Percentiles rank a stretch among this genome's conserved stretches.
Conservation (phyloP, 2,888 invertebrate species). For the Polylopha cassiicola region DNA sequence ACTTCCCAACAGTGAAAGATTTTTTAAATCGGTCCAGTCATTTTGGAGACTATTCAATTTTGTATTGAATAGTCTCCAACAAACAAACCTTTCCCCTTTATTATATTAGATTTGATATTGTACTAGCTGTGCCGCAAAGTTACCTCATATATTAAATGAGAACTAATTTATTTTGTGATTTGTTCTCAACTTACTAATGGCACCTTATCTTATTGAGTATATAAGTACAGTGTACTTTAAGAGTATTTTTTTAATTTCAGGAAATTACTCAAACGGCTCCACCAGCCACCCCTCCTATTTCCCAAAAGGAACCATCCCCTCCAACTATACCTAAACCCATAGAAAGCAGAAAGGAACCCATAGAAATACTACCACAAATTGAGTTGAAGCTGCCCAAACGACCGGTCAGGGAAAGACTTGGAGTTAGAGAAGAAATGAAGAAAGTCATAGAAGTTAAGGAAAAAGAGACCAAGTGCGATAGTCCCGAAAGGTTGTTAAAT, state of each 20-base stretch:
- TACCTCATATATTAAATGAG: too few relatives aligned
- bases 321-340: slow-evolving; percentile 22
- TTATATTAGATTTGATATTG: too few relatives aligned
- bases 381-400: slow-evolving; percentile 70
- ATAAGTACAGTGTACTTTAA: too few relatives aligned
- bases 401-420: slow-evolving; percentile 64
- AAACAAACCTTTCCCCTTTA: too few relatives aligned
- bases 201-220: too few relatives aligned
- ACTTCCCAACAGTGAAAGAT: too few relatives aligned
- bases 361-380: slow-evolving; percentile 61
- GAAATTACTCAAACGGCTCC: slow-evolving; percentile 53
- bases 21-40: too few relatives aligned
- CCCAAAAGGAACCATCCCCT: slow-evolving; percentile 33
- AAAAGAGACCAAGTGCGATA: slow-evolving; percentile 38
- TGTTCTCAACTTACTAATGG: too few relatives aligned
- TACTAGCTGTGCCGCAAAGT: too few relatives aligned
- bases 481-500: slow-evolving; percentile 68
- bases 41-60: too few relatives aligned
- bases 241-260: slow-evolving; percentile 39
- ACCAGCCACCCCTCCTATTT: slow-evolving; percentile 43
- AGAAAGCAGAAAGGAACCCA: slow-evolving; percentile 36
- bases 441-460: slow-evolving; percentile 36
- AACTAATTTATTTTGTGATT: too few relatives aligned
- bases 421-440: slow-evolving; percentile 46
- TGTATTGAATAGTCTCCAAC: too few relatives aligned